Conservation (phyloP, 2,113 vertebrate species). For the Boleophthalmus pectinirostris region DNA sequence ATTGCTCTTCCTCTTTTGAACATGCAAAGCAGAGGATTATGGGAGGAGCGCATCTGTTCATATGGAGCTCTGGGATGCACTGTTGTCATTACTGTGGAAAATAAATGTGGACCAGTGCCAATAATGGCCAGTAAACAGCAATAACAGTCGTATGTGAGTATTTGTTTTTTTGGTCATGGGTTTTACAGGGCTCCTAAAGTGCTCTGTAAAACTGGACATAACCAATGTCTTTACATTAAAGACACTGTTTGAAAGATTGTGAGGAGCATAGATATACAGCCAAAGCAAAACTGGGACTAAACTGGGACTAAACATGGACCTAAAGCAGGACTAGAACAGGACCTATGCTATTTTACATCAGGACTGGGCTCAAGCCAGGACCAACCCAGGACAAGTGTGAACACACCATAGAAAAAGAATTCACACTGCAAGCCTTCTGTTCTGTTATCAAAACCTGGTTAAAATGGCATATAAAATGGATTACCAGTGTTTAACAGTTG, state of each 20-base stretch:
- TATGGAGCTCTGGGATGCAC: slow-evolving; percentile 1
- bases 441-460: background rate
- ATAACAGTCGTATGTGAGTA: background rate
- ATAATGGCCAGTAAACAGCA: background rate
- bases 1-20: background rate
- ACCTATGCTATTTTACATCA: too few relatives aligned
- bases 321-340: too few relatives aligned
- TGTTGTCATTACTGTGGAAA: slow-evolving; percentile 39
- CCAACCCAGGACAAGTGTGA: too few relatives aligned
- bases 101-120: slow-evolving; percentile 18
- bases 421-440: background rate
- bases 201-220: too few relatives aligned
- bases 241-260: too few relatives aligned
- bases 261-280: too few relatives aligned
- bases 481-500: background rate
- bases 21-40: slow-evolving; percentile 3
- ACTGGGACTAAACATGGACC: too few relatives aligned
- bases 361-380: too few relatives aligned
- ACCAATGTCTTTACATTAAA: too few relatives aligned
- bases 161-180: background rate
- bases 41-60: slow-evolving; percentile 1
- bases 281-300: too few relatives aligned
- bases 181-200: background rate
- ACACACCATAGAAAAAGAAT: too few relatives aligned
- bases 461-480: background rate